These are phyloP conservation scores for Lacanobia oleracea DNA, from an alignment of 2,888 invertebrate genomes.

Conservation along the genomic window DNA sequence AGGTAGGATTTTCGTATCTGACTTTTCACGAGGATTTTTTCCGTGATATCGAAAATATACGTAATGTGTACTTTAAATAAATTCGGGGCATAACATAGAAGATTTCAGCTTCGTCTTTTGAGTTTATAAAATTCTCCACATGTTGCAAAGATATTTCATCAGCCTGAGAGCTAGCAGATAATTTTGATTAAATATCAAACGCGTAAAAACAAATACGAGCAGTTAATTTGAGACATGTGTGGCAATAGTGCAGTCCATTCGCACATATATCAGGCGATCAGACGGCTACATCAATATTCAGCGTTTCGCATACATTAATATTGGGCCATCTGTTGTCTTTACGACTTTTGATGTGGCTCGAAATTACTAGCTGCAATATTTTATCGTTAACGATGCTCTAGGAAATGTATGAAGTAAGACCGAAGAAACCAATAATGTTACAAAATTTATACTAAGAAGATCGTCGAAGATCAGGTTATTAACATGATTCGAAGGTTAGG, in stretches of 20 bases:
- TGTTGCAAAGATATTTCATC: not conserved
- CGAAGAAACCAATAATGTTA: constrained; percentile 25
- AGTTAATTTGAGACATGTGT: constrained; percentile 30
- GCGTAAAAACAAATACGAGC: constrained; percentile 4
- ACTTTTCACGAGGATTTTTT: constrained; percentile 20
- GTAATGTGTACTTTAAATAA: constrained; percentile 14
- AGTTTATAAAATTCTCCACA: not conserved
- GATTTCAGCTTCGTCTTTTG: too few relatives aligned
- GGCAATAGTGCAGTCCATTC: constrained; percentile 19
- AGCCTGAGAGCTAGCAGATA: not conserved
- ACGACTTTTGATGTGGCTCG: constrained; percentile 10
- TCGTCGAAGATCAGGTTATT: constrained; percentile 8
- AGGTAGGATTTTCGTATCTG: constrained; percentile 6
- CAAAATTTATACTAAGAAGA: constrained; percentile 14
- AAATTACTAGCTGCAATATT: constrained; percentile 18
- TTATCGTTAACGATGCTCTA: constrained; percentile 17
- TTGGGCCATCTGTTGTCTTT: constrained; percentile 22
- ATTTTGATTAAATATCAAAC: constrained; percentile 14
- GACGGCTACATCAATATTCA: constrained; percentile 28
- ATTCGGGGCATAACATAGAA: not conserved
- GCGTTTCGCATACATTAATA: constrained; percentile 30
- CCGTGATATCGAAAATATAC: not conserved
- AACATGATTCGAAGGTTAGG: constrained; percentile 30
- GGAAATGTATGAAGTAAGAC: constrained; percentile 10
- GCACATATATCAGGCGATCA: constrained; percentile 12